These are phyloP conservation scores for Glaucopsyche alexis DNA, from an alignment of 2,888 invertebrate species.

Conservation along the genomic window DNA sequence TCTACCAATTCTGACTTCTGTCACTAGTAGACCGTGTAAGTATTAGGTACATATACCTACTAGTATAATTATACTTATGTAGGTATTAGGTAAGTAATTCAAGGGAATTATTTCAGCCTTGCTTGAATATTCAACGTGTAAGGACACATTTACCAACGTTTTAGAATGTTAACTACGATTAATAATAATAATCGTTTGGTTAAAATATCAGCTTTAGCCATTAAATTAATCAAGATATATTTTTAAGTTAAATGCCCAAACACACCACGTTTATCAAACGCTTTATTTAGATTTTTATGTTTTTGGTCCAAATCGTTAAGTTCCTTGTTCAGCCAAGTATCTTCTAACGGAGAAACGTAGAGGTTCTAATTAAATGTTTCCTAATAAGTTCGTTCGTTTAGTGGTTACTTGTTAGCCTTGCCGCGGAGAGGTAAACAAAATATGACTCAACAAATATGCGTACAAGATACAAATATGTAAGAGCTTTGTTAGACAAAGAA, in stretches of 20 bases:
- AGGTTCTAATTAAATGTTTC: constrained; percentile 20
- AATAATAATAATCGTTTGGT: neutral
- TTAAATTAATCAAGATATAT: neutral
- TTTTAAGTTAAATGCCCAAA: no score
- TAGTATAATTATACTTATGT: no score
- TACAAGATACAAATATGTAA: neutral
- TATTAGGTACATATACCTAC: no score
- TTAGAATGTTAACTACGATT: neutral
- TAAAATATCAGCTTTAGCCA: neutral
- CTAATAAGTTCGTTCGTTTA: constrained; percentile 11
- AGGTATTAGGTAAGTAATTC: neutral
- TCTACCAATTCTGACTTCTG: neutral
- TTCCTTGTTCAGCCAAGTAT: neutral
- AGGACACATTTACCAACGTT: constrained; percentile 5
- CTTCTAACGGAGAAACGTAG: constrained; percentile 9
- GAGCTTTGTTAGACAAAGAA: constrained; percentile 20
- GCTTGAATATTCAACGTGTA: neutral
- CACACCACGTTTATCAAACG: no score
- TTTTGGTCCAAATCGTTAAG: neutral
- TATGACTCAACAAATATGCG: constrained; percentile 27
- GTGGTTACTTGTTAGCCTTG: constrained; percentile 12
- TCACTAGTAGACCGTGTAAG: neutral
- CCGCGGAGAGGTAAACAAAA: constrained; percentile 4
- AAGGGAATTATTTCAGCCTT: constrained; percentile 1
- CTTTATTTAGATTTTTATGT: no score